phyloP scores from a whole-genome alignment of 1,140 invertebrate genomes.

The Micrasema minimum region DNA sequence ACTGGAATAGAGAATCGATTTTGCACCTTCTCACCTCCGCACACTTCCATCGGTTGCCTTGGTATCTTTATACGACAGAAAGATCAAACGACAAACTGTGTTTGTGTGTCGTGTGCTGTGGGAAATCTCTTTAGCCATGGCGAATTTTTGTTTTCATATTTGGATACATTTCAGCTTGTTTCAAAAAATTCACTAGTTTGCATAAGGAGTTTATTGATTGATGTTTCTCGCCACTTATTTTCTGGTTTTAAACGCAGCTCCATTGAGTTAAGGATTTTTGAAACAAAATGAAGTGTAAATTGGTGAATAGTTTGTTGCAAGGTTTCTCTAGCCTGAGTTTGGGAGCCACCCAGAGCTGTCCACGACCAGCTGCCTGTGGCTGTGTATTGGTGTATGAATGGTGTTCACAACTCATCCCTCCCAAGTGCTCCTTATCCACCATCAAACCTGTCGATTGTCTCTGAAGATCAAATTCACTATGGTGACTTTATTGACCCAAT shows the following conservation, averaged over 20 bases:
- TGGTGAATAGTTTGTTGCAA: slow-evolving; percentile 46
- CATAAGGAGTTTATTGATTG: too few relatives aligned
- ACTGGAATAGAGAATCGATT: slow-evolving; percentile 61
- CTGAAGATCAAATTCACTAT: slow-evolving; percentile 33
- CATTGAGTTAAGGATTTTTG: slow-evolving; percentile 12
- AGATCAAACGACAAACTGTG: slow-evolving; percentile 54
- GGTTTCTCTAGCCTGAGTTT: slow-evolving; percentile 47
- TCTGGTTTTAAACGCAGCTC: too few relatives aligned
- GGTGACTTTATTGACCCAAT: slow-evolving; percentile 27
- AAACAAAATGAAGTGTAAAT: slow-evolving; percentile 49
- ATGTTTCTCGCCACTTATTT: too few relatives aligned
- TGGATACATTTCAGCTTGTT: slow-evolving; percentile 49
- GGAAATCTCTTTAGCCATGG: slow-evolving; percentile 50
- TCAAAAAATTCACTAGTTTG: slow-evolving; percentile 20
- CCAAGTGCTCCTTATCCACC: neutral
- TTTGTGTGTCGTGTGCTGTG: slow-evolving; percentile 54
- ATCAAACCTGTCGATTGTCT: slow-evolving; percentile 38
- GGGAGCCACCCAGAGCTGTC: slow-evolving; percentile 46
- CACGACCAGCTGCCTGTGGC: slow-evolving; percentile 48
- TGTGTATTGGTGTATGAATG: slow-evolving; percentile 49
- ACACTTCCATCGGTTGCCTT: slow-evolving; percentile 54
- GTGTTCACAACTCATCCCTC: slow-evolving; percentile 22
- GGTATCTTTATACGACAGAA: slow-evolving; percentile 36
- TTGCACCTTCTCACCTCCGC: slow-evolving; percentile 65
- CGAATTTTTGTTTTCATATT: slow-evolving; percentile 47